phyloP scores from a whole-genome alignment of 2,797 vertebrate species.

The Phoxinus dragarum region DNA sequence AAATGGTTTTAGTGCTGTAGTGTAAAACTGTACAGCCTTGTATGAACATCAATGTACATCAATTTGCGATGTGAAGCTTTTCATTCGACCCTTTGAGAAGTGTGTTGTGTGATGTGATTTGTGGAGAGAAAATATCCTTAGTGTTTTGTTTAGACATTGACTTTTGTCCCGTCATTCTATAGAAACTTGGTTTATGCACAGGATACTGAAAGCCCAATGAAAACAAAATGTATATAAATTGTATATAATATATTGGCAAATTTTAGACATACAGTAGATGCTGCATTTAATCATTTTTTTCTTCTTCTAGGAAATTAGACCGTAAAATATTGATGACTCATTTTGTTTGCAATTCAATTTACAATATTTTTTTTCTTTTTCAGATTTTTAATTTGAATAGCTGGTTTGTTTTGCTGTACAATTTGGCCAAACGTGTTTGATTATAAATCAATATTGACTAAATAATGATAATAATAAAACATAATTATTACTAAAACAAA shows the following conservation, averaged over 20 bases:
- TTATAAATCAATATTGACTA: neutral
- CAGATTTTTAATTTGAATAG: neutral
- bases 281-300: neutral
- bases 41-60: neutral
- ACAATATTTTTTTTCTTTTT: accelerated
- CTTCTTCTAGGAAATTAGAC: neutral
- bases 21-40: neutral
- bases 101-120: neutral
- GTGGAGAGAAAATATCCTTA: neutral
- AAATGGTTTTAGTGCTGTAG: neutral
- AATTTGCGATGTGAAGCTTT: neutral
- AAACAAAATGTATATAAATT: neutral
- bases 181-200: neutral
- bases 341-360: neutral
- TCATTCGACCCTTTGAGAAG: neutral
- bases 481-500: neutral
- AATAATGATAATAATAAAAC: neutral
- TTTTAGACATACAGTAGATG: neutral
- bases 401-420: neutral
- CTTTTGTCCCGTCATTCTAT: neutral
- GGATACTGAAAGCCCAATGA: neutral
- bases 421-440: neutral
- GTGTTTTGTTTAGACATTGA: neutral
- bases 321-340: neutral
- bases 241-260: neutral